Evolutionary conservation across 2,888 invertebrate species (phyloP).

Genomic region (Eilema caniola): DNA sequence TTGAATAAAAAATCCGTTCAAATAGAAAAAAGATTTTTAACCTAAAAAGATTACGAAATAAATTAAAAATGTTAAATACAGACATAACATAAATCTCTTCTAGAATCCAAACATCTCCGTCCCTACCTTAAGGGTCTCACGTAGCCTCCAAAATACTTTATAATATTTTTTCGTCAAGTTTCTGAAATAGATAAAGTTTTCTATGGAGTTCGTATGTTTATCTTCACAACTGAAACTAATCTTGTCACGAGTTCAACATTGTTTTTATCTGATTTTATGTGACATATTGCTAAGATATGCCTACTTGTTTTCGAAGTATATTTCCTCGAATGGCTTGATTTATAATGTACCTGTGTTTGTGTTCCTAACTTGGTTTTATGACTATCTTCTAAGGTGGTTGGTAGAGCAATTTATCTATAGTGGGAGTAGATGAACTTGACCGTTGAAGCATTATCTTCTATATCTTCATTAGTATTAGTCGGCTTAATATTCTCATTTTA

Average conservation of each 20-base stretch:
- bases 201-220: slow-evolving; percentile 54
- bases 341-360: background rate
- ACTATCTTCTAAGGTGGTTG: background rate
- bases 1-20: too few relatives aligned
- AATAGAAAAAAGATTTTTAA: background rate
- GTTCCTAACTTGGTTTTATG: background rate
- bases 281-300: slow-evolving; percentile 48
- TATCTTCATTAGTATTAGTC: too few relatives aligned
- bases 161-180: slow-evolving; percentile 64
- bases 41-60: too few relatives aligned
- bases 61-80: background rate
- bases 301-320: slow-evolving; percentile 11
- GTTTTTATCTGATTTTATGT: slow-evolving; percentile 53
- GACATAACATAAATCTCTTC: slow-evolving; percentile 10
- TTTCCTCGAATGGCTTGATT: background rate
- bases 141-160: slow-evolving; percentile 61
- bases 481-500: too few relatives aligned
- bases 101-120: slow-evolving; percentile 36
- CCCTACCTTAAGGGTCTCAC: slow-evolving; percentile 36
- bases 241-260: slow-evolving; percentile 52
- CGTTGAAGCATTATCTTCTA: too few relatives aligned
- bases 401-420: background rate
- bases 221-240: slow-evolving; percentile 56
- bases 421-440: too few relatives aligned
- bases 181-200: slow-evolving; percentile 64